These are phyloP conservation scores for Eupithecia abbreviata DNA, from an alignment of 2,888 invertebrate species.

Conservation along the genomic window DNA sequence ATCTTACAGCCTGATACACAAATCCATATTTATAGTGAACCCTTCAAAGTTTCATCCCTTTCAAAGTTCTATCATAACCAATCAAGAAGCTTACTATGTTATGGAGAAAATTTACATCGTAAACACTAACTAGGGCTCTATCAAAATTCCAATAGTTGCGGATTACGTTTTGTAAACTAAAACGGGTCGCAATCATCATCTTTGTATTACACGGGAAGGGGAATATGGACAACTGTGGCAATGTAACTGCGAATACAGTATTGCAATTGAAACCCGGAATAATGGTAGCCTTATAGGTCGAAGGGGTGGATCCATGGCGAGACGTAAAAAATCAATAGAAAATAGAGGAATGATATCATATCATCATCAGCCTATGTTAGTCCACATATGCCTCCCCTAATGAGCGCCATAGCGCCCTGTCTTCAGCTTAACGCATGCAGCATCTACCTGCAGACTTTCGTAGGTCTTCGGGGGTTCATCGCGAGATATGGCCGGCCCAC, in stretches of 20 bases:
- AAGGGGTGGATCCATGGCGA: not conserved
- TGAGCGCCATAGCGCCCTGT: too few relatives aligned
- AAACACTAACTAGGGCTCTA: constrained; percentile 75
- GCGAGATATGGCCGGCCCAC: too few relatives aligned
- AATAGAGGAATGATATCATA: not conserved
- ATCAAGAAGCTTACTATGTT: constrained; percentile 81
- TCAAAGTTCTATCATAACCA: constrained; percentile 70
- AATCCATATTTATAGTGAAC: constrained; percentile 46
- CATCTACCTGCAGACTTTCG: too few relatives aligned
- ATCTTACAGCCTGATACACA: constrained; percentile 39
- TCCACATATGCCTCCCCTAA: too few relatives aligned
- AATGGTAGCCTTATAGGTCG: not conserved
- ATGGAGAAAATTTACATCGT: constrained; percentile 82
- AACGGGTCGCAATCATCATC: constrained; percentile 82
- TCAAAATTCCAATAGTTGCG: constrained; percentile 79
- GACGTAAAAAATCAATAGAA: not conserved
- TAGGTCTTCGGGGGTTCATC: too few relatives aligned
- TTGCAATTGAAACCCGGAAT: not conserved
- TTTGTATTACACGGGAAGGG: constrained; percentile 73
- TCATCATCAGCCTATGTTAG: too few relatives aligned
- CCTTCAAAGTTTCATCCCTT: constrained; percentile 53
- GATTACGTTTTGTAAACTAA: constrained; percentile 84
- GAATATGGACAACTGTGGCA: constrained; percentile 36
- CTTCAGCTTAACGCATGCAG: too few relatives aligned
- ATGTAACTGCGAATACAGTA: not conserved